phyloP scores from a whole-genome alignment of 64 coral and sea anemone species.

The Dendrophyllia cribrosa region DNA sequence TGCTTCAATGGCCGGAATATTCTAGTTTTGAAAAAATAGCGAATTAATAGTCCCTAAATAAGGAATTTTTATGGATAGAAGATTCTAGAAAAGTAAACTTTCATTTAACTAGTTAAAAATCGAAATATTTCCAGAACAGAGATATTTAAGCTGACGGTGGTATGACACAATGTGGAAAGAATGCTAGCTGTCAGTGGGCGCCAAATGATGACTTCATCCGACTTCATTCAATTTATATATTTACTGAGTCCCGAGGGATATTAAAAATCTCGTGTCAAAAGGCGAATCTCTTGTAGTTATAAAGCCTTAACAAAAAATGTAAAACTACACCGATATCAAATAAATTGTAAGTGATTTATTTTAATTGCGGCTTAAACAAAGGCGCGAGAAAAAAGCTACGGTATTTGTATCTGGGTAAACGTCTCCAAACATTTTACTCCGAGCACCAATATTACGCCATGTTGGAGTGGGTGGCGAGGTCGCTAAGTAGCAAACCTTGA shows the following conservation, averaged over 20 bases:
- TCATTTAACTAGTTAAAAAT: too few relatives aligned
- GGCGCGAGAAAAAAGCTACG: not conserved
- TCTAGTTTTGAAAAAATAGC: not conserved
- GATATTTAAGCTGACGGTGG: too few relatives aligned
- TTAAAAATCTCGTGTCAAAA: too few relatives aligned
- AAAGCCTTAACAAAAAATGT: not conserved
- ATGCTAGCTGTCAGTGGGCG: not conserved
- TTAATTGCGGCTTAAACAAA: not conserved
- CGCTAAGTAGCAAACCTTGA: not conserved
- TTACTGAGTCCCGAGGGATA: too few relatives aligned
- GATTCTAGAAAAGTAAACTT: not conserved
- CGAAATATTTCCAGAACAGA: too few relatives aligned
- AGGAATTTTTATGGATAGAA: not conserved
- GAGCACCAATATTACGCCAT: not conserved
- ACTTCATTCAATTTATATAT: too few relatives aligned
- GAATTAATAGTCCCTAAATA: not conserved
- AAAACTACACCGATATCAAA: not conserved
- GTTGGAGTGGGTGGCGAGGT: slow-evolving; percentile 1
- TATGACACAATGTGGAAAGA: not conserved
- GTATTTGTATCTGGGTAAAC: too few relatives aligned
- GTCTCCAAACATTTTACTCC: too few relatives aligned
- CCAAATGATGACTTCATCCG: not conserved
- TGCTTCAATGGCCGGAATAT: not conserved
- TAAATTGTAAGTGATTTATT: not conserved
- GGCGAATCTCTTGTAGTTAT: too few relatives aligned